These are phyloP conservation scores for Allolobophora icterica DNA, from an alignment of 2,888 invertebrate species.

Conservation along the genomic window DNA sequence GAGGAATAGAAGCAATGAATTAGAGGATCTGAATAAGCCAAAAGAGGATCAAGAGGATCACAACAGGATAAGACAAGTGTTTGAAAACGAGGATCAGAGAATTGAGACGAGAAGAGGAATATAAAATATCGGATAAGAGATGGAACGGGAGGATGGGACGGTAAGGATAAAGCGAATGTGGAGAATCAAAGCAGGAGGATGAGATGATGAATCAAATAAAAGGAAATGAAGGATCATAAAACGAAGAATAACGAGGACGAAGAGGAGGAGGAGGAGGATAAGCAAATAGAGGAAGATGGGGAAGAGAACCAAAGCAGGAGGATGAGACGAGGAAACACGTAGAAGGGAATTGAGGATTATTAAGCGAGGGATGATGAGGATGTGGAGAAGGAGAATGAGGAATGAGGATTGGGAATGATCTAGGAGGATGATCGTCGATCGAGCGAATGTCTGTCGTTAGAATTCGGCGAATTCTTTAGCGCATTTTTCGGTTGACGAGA, in stretches of 20 bases:
- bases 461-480: constrained; percentile 99
- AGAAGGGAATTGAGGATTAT: neutral
- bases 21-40: too few species aligned
- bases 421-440: neutral
- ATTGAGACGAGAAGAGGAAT: too few species aligned
- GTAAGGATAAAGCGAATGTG: neutral
- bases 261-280: neutral
- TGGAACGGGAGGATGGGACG: neutral
- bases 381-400: neutral
- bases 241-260: too few species aligned
- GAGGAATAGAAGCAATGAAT: too few species aligned
- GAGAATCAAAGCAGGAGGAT: too few species aligned
- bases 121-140: too few species aligned
- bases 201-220: too few species aligned
- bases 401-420: neutral
- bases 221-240: too few species aligned
- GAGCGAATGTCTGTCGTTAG: constrained; percentile 50
- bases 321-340: neutral
- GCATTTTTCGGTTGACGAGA: constrained; percentile 96
- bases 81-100: too few species aligned
- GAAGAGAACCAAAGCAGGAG: neutral
- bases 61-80: too few species aligned
- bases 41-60: too few species aligned
- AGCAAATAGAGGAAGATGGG: too few species aligned
- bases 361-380: neutral